Base-by-base conservation (phyloP, 2,888 invertebrate genomes). In the Trachelus troglodyta region DNA sequence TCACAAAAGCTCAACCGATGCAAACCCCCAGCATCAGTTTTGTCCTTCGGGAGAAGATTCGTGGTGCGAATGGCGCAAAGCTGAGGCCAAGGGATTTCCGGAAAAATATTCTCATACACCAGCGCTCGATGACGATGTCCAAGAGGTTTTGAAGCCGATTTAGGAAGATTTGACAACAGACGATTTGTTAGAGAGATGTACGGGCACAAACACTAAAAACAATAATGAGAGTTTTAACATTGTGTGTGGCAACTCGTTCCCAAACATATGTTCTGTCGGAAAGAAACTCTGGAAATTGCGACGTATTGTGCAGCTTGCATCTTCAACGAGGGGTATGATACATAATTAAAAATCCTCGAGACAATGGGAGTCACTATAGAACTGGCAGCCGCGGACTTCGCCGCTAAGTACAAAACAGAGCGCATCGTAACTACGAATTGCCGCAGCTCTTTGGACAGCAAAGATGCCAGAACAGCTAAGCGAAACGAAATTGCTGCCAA, bases 151-250 rank as follows among this genome's bases (percentile, higher is more conserved):
- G 31, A 31, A 31, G 31, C 31, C 31, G 31, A 31, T 31, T 31
- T 31, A 31, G 1, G 31, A 31, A 31, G 31, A 31, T 31, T 31
- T 31, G 31, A 31, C 31, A 31, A 31, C 31, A 31, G 31, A 31
- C 0, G 33, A 80, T 78, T 68, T 79, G 33, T 79, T 80, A 74
- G 74, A 77, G 69, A 74, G 81, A 78, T 81, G 80, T 76, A 56
- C 75, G 77, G 80, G 81, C 69, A 76, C 76, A 35, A 80, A 82
- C 76, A 82, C 80, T 76, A 79, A 81, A 79, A 82, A 82, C 69
- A 80, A 81, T 56, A 81, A 81, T 71, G 77, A 81, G 75, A 81
- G 80, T 77, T 80, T 82, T 56, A 78, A 81, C 75, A 75, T 30
- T 79, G 75, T 30, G 75, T 81, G 73, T 82, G 82, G 81, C 79